A percentile compares a stretch with the other conserved stretches of the same genome.
These are phyloP conservation scores for Caenorhabditis tropicalis DNA, from an alignment of 1,140 invertebrate species.

Conservation along the genomic window DNA sequence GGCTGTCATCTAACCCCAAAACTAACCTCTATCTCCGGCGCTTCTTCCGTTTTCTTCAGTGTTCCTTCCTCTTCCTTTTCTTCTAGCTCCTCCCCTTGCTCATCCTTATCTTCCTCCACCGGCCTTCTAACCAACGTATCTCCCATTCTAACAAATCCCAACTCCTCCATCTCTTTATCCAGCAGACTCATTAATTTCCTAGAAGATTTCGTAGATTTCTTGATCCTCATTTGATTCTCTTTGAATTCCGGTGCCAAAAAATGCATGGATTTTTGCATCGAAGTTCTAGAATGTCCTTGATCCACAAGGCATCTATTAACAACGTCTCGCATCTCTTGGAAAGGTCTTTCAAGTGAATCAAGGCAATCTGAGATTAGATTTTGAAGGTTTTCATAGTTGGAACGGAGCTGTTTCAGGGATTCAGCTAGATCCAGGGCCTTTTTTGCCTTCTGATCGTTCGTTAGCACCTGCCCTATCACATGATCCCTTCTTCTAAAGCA, in stretches of 20 bases:
- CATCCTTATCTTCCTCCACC: background rate
- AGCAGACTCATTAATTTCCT: background rate
- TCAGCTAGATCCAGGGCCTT: background rate
- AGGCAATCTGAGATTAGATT: slow-evolving; percentile 3
- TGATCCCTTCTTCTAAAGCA: background rate
- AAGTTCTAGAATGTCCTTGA: background rate
- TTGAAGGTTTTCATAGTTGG: background rate
- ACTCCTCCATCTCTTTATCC: background rate
- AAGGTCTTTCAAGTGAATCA: background rate
- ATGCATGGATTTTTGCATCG: slow-evolving; percentile 22
- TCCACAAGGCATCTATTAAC: background rate
- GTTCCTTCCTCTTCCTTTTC: background rate
- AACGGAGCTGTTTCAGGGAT: slow-evolving; percentile 3
- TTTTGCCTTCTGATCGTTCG: background rate
- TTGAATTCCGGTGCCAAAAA: background rate
- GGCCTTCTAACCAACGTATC: background rate
- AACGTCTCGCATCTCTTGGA: background rate
- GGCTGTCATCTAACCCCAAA: background rate
- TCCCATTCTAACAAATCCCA: background rate
- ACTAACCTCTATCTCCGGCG: background rate
- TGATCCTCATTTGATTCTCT: background rate
- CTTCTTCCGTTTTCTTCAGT: background rate
- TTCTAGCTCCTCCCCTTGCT: background rate
- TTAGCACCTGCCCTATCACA: background rate
- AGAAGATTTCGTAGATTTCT: background rate